Base-by-base conservation (phyloP, 2,797 vertebrate species). In the Graptemys geographica region DNA sequence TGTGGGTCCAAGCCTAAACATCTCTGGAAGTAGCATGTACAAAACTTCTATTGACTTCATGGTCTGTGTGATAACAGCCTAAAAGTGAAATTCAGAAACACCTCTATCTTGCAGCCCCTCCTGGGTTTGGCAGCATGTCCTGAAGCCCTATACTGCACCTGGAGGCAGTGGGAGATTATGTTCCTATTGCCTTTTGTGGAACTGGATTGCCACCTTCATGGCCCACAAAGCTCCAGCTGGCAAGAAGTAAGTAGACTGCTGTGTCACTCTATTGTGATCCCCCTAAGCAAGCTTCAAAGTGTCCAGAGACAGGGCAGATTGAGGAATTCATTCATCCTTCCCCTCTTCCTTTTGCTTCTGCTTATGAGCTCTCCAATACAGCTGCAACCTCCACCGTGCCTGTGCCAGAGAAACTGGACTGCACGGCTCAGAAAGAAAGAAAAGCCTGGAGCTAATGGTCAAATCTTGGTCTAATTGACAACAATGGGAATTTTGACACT, bases 81-180 rank as follows among this genome's bases (percentile, higher is more conserved):
- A 69, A 87, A 87, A 33, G 1, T 52, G 11, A 41, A 3, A 4
- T 44, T 83, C 69, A 41, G 55, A 19, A 79, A 27, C 18, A 51
- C 8, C 6, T 27, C 27, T 79, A 28, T 28, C 56, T 28, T 57
- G 25, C 25, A 57, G 25, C 56, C 56, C 56, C 56, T 57, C 27
- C 11, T 57, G 56, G 25, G 25, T 28, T 69, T 18, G 27, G n/a
- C 8, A 79, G 51, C 8, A 51, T 79, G 55, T 11, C 19, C 4
- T 8, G 19, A 1, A 2, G 44, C 44, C 2, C 6, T 15, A 5
- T 41, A 8, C 7, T 83, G 31, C 41, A 44, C 16, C 11, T 28
- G 27, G 59, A 84, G 33, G 28, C 52, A 28, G 16, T 21, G 44
- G 11, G 57, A 52, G 8, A 5, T 83, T 56, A 41, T 49, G 25